Conservation (phyloP, 2,888 invertebrate genomes). For the Sinhomidia bicolor region DNA sequence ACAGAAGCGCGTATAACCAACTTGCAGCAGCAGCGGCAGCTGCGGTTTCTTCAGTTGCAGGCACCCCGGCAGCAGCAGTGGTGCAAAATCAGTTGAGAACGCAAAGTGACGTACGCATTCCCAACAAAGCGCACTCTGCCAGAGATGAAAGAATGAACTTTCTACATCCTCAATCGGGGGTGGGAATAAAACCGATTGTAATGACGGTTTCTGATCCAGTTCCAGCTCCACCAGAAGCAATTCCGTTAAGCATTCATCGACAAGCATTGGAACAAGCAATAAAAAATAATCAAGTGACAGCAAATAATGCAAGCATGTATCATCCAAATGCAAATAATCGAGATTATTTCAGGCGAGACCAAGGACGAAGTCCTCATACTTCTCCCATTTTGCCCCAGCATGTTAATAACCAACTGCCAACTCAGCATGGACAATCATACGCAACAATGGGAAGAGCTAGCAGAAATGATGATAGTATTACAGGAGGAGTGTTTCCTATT, state of each 20-base stretch:
- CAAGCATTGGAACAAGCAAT: slow-evolving; percentile 63
- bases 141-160: not conserved
- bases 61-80: not conserved
- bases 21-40: slow-evolving; percentile 50
- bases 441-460: not conserved
- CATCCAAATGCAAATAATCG: not conserved
- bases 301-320: not conserved
- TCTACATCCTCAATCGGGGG: not conserved
- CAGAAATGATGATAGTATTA: not conserved
- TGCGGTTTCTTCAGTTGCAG: slow-evolving; percentile 13
- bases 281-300: slow-evolving; percentile 42
- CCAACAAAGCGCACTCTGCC: not conserved
- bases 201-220: slow-evolving; percentile 45
- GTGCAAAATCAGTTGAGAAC: not conserved
- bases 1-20: slow-evolving; percentile 57
- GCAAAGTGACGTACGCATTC: not conserved
- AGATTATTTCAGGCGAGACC: not conserved
- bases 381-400: not conserved
- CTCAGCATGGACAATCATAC: not conserved
- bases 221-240: slow-evolving; percentile 51
- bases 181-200: not conserved
- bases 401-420: not conserved
- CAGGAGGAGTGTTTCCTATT: not conserved
- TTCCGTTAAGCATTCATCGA: slow-evolving; percentile 55
- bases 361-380: not conserved